Evolutionary conservation across 2,797 vertebrate species (phyloP).

Genomic region (Neosilurus hyrtlii): DNA sequence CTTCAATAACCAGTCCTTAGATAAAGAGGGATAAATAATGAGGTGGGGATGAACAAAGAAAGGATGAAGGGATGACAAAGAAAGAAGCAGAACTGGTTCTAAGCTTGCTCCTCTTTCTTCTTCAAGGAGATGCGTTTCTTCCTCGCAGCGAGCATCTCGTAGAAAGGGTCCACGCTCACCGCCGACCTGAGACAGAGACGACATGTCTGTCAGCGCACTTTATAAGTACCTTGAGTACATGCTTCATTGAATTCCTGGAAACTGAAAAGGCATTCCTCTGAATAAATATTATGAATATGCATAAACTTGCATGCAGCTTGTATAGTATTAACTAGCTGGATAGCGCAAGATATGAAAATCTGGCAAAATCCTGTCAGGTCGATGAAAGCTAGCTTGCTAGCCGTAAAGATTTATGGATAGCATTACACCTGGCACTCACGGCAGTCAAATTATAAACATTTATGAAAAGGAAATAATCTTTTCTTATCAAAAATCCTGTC

Average conservation of each 20-base stretch:
- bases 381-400: no score
- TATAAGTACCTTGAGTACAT: background rate
- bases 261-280: background rate
- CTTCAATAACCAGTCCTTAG: slow-evolving; percentile 29
- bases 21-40: slow-evolving; percentile 42
- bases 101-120: slow-evolving; percentile 87
- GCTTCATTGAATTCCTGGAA: background rate
- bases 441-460: background rate
- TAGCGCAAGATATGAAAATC: background rate
- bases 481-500: background rate
- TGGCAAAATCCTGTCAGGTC: background rate
- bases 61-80: slow-evolving; percentile 46
- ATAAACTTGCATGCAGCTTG: background rate
- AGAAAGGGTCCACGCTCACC: slow-evolving; percentile 92
- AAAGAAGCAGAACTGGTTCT: slow-evolving; percentile 47
- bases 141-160: slow-evolving; percentile 90
- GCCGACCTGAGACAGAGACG: slow-evolving; percentile 75
- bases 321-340: background rate
- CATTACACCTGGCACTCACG: no score
- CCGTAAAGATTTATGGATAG: no score
- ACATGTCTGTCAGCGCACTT: background rate
- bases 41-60: slow-evolving; percentile 24
- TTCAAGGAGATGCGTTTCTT: slow-evolving; percentile 95
- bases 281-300: background rate
- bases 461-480: background rate